Base-by-base conservation (phyloP, 2,888 invertebrate genomes). In the Heliconius ethilla region DNA sequence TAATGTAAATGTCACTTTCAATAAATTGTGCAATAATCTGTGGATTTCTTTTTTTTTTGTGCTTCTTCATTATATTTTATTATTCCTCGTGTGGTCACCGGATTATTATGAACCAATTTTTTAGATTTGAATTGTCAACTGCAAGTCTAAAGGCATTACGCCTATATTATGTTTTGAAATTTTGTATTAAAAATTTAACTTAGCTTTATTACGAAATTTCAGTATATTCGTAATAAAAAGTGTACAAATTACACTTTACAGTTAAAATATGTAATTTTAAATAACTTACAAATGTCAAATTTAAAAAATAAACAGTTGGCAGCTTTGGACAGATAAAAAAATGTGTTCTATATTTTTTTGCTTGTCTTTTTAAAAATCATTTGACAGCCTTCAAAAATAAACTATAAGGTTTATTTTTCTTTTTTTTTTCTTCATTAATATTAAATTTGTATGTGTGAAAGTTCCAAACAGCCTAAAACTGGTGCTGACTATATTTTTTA, bases 11-110 rank as follows among this genome's bases (percentile, higher is more conserved):
- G 72, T 75, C 75, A 75, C 78, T 78, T 74, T 77, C 62, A 69
- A 81, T 76, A 77, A 80, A 78, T 70, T 81, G 82, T 82, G 82
- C 82, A 82, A 82, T 82, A 82, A 80, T 77, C 69, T 62, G 59
- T 76, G 65, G n/a, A 29, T 73, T 67, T 27, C 67, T 40, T 73
- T 59, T 55, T 55, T 55, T 76, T 70, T 25, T 40, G 37, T 45
- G 27, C 18, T 37, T 45, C 27, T 45, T 45, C 13, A n/a, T 22
- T 29, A 9, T 70, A 27, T 70, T n/a, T 25, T 45, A 33, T 18
- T 25, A 37, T 70, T n/a, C 25, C 29, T 29, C 40, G 77, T 62
- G 80, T 80, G 78, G 77, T 77, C 80, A 80, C 78, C 80, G 78
- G 75, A 83, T 69, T 40, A 65, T 73, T 40, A 29, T 62, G 66